Evolutionary conservation across 2,888 invertebrate genomes (phyloP), one percentile per base, ranked within the genome.

Genomic region (Tholera decimalis): DNA sequence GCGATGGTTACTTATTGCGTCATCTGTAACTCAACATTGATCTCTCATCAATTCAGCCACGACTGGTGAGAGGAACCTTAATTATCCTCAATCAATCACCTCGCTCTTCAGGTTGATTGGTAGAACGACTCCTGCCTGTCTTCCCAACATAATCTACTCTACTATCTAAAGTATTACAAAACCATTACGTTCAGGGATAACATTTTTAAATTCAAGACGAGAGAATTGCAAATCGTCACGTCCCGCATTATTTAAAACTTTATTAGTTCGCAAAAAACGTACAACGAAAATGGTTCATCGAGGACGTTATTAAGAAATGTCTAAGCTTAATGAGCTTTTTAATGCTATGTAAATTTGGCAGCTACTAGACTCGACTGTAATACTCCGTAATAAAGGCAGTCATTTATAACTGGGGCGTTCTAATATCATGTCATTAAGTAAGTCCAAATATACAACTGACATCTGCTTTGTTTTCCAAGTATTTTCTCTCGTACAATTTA

Each of bases 321-420:
- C 77, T 77, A 65, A 70, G 73, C 72, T 54, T 64, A 74, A 74
- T 77, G 73, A 74, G 59, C 26, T 60, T 60, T 72, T 72, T 74
- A 74, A 71, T 77, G 59, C 51, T 74, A 74, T 77, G 74, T 72
- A 72, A 72, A 74, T 77, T 77, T 15, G 55, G 58, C 35, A 64
- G 22, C 53, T 53, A 39, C 59, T 71, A 64, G 59, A 47, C 53
- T 64, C 44, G 24, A 60, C 72, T 57, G 44, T 72, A 60, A 65
- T 72, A 57, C 60, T 77, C 37, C 7, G 60, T 50, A 77, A 77
- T 77, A 77, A 77, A 74, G 54, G 20, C 56, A 39, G 49, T 49
- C 74, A 65, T 74, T 74, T 77, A 74, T 74, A 77, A 65, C 77
- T 43, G 41, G 44, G 44, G 54, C 54, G 57, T 72, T 64, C 60